Base-by-base conservation (phyloP, 2,888 invertebrate genomes). In the Eilema sororculum region DNA sequence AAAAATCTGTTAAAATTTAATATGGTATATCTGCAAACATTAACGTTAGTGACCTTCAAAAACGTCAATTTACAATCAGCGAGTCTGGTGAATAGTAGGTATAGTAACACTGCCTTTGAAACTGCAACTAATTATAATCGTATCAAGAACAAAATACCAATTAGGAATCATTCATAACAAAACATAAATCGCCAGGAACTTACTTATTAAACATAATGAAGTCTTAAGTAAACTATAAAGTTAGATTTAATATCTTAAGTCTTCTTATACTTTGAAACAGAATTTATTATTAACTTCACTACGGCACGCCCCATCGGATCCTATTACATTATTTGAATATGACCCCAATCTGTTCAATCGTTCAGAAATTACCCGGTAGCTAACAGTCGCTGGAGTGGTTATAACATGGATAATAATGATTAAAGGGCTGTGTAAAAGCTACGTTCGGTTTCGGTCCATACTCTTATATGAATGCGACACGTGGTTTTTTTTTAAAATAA, bases 311-410 rank as follows among this genome's bases (percentile, higher is more conserved):
- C 52, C n/a, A 52, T n/a, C 52, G 52, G n/a, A 52, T 52, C 52
- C 52, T n/a, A 52, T 52, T 52, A 52, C 52, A 52, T 52, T 52
- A 52, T 52, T 52, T 52, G 52, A 52, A 52, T 52, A 52, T 52
- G 52, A 52, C 52, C 52, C 52, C 52, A 52, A 52, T 52, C 52
- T 52, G 52, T 52, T 52, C 1, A 52, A 52, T 52, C 52, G 52
- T n/a, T 52, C 52, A 52, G 52, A 52, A 52, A 52, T 52, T 52
- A 52, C 8, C n/a, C 52, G 52, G 52, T 52, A 52, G 52, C 52
- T 52, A 52, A 52, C 52, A 52, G n/a, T 52, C 46, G 46, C 20
- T 46, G 6, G 1, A 52, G n/a, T n/a, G 52, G n/a, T 52, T 52
- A 46, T 46, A 52, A 9, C 52, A 52, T 52, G 9, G 52, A 52